A percentile compares a stretch with the other conserved stretches of the same genome.
These are phyloP conservation scores for Drosophila recens DNA, from an alignment of 2,888 invertebrate species.

Conservation along the genomic window DNA sequence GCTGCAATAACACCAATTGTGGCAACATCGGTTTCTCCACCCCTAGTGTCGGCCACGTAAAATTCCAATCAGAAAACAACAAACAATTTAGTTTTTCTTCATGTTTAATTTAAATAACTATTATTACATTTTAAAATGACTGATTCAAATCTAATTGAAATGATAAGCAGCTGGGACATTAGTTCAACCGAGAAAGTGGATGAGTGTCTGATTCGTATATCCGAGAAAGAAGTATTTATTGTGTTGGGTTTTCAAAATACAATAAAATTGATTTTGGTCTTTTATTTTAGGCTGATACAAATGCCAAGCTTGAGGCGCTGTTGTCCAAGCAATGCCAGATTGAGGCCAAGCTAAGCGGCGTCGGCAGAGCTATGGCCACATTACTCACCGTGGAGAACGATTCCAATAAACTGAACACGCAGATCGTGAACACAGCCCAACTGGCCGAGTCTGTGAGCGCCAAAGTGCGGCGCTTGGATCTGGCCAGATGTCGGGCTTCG, in stretches of 20 bases:
- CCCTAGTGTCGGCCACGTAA: constrained; percentile 48
- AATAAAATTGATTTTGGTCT: background rate
- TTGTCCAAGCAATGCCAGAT: constrained; percentile 91
- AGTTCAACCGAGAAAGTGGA: constrained; percentile 87
- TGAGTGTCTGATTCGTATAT: constrained; percentile 64
- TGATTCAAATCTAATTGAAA: constrained; percentile 36
- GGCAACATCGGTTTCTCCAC: too few relatives aligned
- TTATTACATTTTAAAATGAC: constrained; percentile 27
- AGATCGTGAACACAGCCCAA: constrained; percentile 94
- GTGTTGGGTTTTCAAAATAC: background rate
- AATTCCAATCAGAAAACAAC: constrained; percentile 32
- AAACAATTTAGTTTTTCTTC: constrained; percentile 6
- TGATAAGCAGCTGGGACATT: constrained; percentile 70
- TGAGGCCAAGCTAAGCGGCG: constrained; percentile 91
- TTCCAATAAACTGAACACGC: constrained; percentile 92
- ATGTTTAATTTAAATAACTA: constrained; percentile 7
- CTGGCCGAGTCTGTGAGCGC: constrained; percentile 97
- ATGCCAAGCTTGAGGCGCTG: constrained; percentile 89
- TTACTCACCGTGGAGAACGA: constrained; percentile 92
- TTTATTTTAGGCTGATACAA: constrained; percentile 88
- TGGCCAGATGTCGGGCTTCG: constrained; percentile 94
- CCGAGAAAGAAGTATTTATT: constrained; percentile 74
- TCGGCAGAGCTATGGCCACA: constrained; percentile 93
- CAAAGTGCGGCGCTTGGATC: constrained; percentile 96
- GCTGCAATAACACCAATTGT: too few relatives aligned